Evolutionary conservation across 2,888 invertebrate species (phyloP), one percentile per base, ranked within the genome.

Genomic region (Gortyna flavago): DNA sequence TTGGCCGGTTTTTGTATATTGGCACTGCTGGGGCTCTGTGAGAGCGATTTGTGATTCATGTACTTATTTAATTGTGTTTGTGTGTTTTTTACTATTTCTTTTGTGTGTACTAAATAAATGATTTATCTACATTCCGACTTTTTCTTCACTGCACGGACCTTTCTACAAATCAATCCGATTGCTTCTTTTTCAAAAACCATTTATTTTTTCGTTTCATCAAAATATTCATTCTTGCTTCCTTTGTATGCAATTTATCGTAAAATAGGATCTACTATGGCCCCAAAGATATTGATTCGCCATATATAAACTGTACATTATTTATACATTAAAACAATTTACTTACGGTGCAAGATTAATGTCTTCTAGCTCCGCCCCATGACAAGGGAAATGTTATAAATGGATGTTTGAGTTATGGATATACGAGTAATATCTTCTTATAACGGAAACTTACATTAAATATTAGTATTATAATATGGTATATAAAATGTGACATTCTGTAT

Each of bases 271-370:
- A 18, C 29, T 72, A 18, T 18, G 35, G n/a, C n/a, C 13, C 48
- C 18, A n/a, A 35, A 68, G 18, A 21, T n/a, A 72, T 51, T 4
- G 16, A 70, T 29, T 51, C 54, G 9, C 54, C 54, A 25, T 54
- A n/a, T 25, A 54, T 4, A 11, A 54, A n/a, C 4, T n/a, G 25
- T 25, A 11, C 11, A 54, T 54, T 54, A n/a, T 11, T 32, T 32
- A 29, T 54, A 8, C 1, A 57, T 77, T 51, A 48, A 54, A 77
- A 70, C 79, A 79, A 57, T 79, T 79, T 64, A 57, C n/a, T 25
- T 48, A 64, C 7, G 4, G 57, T 77, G 29, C 35, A 70, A 44
- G 54, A 70, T 70, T 70, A 44, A 79, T 62, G 71, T 35, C n/a
- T 16, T 64, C 25, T 38, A 2, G 57, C 77, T 71, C 80, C 79